Base-by-base conservation (phyloP, 2,797 vertebrate species). In the Hozukius guyotensis region DNA sequence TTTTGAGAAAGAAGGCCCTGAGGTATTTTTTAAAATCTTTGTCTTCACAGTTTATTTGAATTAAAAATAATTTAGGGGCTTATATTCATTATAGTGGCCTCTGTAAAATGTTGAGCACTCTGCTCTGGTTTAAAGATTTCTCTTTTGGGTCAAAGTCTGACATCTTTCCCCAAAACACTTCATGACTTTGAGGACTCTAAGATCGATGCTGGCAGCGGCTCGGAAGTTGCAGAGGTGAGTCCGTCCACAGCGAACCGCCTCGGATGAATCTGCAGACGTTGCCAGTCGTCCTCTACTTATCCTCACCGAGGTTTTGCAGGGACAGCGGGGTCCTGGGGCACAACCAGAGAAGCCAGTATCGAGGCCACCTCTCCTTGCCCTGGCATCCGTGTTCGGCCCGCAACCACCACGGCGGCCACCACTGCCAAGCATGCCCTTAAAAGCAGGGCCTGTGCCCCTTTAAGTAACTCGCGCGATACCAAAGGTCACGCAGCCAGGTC, bases 401-500 rank as follows among this genome's bases (percentile, higher is more conserved):
- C 91, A 78, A 82, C 77, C 91, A 86, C 91, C 85, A 87, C 72
- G 27, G 93, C 52, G 92, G 76, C 89, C 88, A 87, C 93, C 94
- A 83, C 90, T 94, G 94, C 94, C 92, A 92, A 93, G 89, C 93
- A 92, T 92, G 91, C 93, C 93, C 92, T 93, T 91, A 92, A 93
- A 94, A 93, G 87, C 91, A 78, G 75, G 86, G 87, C 93, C 92
- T 55, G 83, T 89, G 94, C 88, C 93, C 94, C 95, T 95, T 95
- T 94, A 95, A 95, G 95, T 94, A 92, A 94, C 93, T 94, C 61
- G 72, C 81, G 81, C 84, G 64, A 91, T 91, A 94, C 85, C 92
- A 96, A 94, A 96, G 94, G 96, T 96, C 96, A 95, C 95, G 56
- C 95, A 94, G 94, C 90, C 92, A 73, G 93, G 88, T 94, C 94